phyloP scores from a whole-genome alignment of 1,140 invertebrate genomes.

The Bombus haemorrhoidalis region DNA sequence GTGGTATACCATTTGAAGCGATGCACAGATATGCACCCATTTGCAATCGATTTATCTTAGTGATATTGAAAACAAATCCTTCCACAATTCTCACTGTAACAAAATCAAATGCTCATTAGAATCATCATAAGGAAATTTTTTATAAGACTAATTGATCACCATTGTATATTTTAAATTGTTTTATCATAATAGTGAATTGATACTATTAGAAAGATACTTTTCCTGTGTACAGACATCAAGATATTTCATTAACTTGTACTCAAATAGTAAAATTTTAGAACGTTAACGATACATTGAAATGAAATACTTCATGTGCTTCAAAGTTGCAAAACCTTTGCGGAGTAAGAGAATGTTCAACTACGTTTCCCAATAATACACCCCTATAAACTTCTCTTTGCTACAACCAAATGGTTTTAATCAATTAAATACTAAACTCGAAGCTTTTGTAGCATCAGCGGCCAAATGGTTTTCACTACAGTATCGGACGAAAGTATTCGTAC shows the following conservation, averaged over 20 bases:
- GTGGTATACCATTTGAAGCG: slow-evolving; percentile 92
- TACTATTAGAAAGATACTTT: background rate
- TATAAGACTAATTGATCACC: background rate
- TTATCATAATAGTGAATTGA: background rate
- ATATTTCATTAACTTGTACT: background rate
- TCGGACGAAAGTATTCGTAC: no score
- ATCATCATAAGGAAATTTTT: background rate
- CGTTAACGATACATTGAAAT: background rate
- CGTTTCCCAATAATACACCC: background rate
- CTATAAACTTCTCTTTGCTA: background rate
- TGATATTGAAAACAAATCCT: slow-evolving; percentile 89
- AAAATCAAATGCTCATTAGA: slow-evolving; percentile 1
- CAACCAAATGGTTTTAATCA: background rate
- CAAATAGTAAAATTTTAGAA: background rate
- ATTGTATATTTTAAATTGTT: background rate
- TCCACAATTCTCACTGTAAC: slow-evolving; percentile 85
- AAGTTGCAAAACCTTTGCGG: background rate
- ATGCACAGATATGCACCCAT: slow-evolving; percentile 96
- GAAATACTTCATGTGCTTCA: background rate
- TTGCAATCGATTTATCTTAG: slow-evolving; percentile 92
- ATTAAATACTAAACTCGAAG: background rate
- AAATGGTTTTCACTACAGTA: background rate
- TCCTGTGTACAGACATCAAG: background rate
- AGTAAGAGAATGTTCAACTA: slow-evolving; percentile 32
- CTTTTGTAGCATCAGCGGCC: background rate